Conservation (phyloP, 2,113 vertebrate genomes). For the Caracal caracal region DNA sequence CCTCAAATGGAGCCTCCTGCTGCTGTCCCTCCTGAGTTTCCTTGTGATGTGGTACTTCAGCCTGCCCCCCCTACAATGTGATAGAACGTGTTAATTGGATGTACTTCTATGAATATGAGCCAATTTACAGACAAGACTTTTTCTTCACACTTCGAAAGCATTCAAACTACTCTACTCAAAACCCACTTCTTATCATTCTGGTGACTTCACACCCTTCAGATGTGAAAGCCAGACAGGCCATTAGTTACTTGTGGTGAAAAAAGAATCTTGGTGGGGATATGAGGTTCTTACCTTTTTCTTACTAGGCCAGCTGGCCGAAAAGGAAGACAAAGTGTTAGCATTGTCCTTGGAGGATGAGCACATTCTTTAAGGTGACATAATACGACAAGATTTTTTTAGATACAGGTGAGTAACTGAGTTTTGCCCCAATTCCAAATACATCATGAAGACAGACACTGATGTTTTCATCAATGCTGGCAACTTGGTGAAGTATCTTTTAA, state of each 20-base stretch:
- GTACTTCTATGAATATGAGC: slow-evolving; percentile 83
- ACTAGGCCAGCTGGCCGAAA: slow-evolving; percentile 67
- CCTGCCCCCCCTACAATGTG: background rate
- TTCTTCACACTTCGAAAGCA: slow-evolving; percentile 74
- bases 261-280: slow-evolving; percentile 80
- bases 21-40: slow-evolving; percentile 64
- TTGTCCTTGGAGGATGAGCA: slow-evolving; percentile 84
- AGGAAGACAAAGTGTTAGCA: background rate
- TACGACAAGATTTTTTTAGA: slow-evolving; percentile 84
- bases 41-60: slow-evolving; percentile 67
- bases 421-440: slow-evolving; percentile 80
- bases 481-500: slow-evolving; percentile 83
- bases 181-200: slow-evolving; percentile 84
- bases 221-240: slow-evolving; percentile 79
- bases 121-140: slow-evolving; percentile 71
- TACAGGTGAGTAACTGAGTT: slow-evolving; percentile 83
- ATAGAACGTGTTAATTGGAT: slow-evolving; percentile 60
- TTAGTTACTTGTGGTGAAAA: slow-evolving; percentile 80
- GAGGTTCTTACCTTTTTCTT: slow-evolving; percentile 82
- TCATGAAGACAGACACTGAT: slow-evolving; percentile 84
- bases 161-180: slow-evolving; percentile 55
- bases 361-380: slow-evolving; percentile 83
- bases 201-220: slow-evolving; percentile 80
- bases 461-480: slow-evolving; percentile 85
- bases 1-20: slow-evolving; percentile 73